Conservation (phyloP, 1,140 invertebrate genomes). For the Euglossa dilemma region DNA sequence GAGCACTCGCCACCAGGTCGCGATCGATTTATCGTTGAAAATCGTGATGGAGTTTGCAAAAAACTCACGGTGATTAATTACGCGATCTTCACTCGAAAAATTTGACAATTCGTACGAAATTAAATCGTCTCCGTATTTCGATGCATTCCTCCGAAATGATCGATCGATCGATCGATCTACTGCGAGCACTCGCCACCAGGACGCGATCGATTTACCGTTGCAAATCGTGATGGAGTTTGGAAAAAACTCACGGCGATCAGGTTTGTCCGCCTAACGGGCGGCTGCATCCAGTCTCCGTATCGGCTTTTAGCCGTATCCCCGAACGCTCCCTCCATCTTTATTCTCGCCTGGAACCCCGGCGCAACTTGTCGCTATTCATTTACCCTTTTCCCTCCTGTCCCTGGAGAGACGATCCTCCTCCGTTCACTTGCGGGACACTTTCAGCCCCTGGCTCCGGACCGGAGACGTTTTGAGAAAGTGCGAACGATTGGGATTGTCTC, state of each 20-base stretch:
- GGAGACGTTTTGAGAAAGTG: conserved; percentile 52
- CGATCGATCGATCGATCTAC: too few species aligned
- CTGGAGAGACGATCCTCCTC: conserved; percentile 15
- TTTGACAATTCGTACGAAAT: too few species aligned
- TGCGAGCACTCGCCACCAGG: too few species aligned
- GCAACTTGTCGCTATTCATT: conserved; percentile 58
- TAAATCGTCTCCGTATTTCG: too few species aligned
- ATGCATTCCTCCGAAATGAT: too few species aligned
- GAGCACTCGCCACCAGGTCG: too few species aligned
- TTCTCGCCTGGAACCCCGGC: conserved; percentile 34
- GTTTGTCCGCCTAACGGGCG: background rate
- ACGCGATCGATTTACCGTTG: too few species aligned
- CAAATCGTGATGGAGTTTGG: too few species aligned
- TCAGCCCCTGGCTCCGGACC: conserved; percentile 12
- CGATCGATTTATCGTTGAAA: too few species aligned
- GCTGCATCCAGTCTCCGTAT: conserved; percentile 13
- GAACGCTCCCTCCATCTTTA: conserved; percentile 31
- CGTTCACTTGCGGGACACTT: conserved; percentile 37
- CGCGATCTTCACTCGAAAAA: too few species aligned
- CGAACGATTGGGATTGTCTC: conserved; percentile 48
- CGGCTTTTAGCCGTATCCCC: conserved; percentile 29
- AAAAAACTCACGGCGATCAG: background rate
- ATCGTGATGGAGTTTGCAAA: too few species aligned
- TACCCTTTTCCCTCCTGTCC: conserved; percentile 34
- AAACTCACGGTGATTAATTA: background rate